Evolutionary conservation across 2,113 vertebrate genomes (phyloP).

Genomic region (Brevimyrus niger): DNA sequence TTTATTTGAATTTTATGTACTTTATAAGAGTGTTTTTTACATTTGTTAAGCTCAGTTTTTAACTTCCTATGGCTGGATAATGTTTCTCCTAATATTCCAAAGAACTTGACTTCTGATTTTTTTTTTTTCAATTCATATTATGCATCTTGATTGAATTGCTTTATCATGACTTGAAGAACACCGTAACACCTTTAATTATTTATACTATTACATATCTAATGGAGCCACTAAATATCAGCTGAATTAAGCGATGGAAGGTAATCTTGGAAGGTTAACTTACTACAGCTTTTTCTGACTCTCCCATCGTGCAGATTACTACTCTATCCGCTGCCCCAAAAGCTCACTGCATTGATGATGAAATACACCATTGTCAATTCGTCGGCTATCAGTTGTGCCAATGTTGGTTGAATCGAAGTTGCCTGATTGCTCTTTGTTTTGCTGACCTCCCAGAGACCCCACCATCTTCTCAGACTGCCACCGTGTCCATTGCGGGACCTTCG

Average conservation of each 20-base stretch:
- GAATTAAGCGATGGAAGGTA: not conserved
- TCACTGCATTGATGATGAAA: not conserved
- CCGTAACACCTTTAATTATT: not conserved
- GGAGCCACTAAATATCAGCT: not conserved
- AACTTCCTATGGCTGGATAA: no score
- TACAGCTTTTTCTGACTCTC: not conserved
- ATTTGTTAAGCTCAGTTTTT: not conserved
- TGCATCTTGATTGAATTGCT: not conserved
- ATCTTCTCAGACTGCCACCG: constrained; percentile 28
- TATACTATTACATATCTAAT: not conserved
- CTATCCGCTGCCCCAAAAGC: not conserved
- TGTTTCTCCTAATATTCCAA: not conserved
- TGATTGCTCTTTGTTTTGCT: not conserved
- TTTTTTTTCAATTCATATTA: not conserved
- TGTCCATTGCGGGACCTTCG: constrained; percentile 41
- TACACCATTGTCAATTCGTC: not conserved
- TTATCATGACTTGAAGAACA: not conserved
- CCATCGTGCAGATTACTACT: not conserved
- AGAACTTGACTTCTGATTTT: no score
- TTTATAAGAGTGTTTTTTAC: not conserved
- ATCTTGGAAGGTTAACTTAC: not conserved
- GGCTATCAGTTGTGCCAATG: not conserved
- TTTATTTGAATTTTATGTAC: not conserved
- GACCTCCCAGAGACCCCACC: constrained; percentile 37
- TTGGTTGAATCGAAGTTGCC: not conserved